Base-by-base conservation (phyloP, 2,888 invertebrate genomes). In the Homarus gammarus region DNA sequence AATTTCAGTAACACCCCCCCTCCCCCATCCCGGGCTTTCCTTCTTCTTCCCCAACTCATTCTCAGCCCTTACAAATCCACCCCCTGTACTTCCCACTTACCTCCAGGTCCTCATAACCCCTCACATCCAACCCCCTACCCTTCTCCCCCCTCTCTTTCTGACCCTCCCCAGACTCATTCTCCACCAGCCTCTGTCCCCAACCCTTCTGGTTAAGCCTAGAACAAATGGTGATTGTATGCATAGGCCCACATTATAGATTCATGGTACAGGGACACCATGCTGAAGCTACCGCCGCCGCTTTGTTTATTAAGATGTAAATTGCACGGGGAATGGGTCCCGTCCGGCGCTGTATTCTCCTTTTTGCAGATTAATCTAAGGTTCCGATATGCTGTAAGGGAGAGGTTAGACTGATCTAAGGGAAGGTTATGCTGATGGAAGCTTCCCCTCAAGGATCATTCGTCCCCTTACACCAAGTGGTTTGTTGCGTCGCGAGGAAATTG, bases 151-250 rank as follows among this genome's bases (percentile, higher is more conserved):
- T 15, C 79, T 36, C 10, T 36, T 78, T n/a, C 36, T 5, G 10
- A 2, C 36, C 27, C 8, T 61, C 51, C 27, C 2, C n/a, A 61
- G 22, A 18, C 36, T 61, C 61, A 79, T 79, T 79, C 61, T 36
- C 33, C 27, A 61, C 3, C 61, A 22, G 22, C 79, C 51, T 68
- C 44, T 51, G 44, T 68, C 81, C 40, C 38, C 40, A 81, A 68
- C 81, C 68, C 68, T 44, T 81, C 81, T 81, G 81, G 31, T 81
- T 81, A 81, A 81, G 68, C 68, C 68, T 64, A 36, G 64, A 68
- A 81, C 68, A 81, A 81, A 81, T 81, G 81, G 81, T 81, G 81
- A 81, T 81, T 40, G 81, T 81, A 81, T 81, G 81, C 81, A 81
- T 81, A 68, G 81, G 68, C 61, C 38, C 40, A 40, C 81, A 81